Conservation (phyloP, 2,888 invertebrate genomes). For the Conomelus anceps region DNA sequence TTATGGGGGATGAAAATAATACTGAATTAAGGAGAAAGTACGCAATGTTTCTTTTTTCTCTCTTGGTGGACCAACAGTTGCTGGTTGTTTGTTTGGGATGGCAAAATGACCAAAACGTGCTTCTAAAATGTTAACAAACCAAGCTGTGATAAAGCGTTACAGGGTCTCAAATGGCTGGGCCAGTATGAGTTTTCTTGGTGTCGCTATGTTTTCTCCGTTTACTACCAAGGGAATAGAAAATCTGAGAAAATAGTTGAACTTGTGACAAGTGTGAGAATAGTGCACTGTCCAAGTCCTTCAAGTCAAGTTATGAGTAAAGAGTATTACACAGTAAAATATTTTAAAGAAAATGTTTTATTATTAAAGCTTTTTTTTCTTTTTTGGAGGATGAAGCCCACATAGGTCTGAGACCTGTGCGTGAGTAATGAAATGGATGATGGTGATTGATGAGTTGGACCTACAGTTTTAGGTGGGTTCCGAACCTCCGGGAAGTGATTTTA, state of each 20-base stretch:
- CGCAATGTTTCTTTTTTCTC: not conserved
- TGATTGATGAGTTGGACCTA: no score
- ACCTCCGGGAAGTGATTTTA: no score
- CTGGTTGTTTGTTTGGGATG: not conserved
- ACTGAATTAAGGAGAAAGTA: not conserved
- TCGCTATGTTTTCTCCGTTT: not conserved
- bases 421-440: no score
- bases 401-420: no score
- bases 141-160: not conserved
- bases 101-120: not conserved
- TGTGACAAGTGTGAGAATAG: no score
- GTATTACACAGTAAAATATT: no score
- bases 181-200: not conserved
- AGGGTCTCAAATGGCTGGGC: not conserved
- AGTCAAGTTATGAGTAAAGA: no score
- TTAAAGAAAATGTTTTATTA: no score
- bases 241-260: not conserved
- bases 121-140: not conserved
- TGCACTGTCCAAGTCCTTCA: no score
- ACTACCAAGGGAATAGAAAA: not conserved
- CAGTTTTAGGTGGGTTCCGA: no score
- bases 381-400: no score
- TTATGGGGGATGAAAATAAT: not conserved
- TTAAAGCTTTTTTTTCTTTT: no score
- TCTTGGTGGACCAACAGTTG: not conserved